Conservation (phyloP, 2,797 vertebrate species). For the Delichon dasypus region DNA sequence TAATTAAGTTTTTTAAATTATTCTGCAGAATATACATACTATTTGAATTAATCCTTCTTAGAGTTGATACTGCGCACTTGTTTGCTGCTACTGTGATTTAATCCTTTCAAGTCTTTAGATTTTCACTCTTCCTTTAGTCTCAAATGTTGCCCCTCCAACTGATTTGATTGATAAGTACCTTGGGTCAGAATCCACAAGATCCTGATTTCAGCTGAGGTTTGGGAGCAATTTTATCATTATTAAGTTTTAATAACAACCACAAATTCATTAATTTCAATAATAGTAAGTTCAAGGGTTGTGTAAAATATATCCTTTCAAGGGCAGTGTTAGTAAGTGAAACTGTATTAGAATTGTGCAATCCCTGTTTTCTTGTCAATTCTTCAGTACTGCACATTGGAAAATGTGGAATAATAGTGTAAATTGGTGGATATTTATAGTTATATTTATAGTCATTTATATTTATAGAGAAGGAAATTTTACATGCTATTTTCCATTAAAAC, state of each 20-base stretch:
- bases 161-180: background rate
- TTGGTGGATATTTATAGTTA: background rate
- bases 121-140: background rate
- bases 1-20: background rate
- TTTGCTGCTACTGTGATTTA: background rate
- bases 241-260: background rate
- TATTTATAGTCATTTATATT: background rate
- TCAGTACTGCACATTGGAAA: background rate
- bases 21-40: background rate
- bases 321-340: background rate
- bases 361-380: background rate
- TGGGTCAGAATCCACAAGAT: background rate
- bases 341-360: background rate
- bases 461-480: background rate
- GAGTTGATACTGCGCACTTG: background rate
- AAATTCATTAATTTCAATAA: background rate
- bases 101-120: background rate
- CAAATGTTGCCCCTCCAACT: background rate
- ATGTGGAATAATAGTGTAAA: background rate
- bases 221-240: background rate
- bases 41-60: background rate
- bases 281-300: background rate
- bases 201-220: background rate
- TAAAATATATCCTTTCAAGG: background rate
- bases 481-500: background rate